These are phyloP conservation scores for Notolepis coatsorum DNA, from an alignment of 2,797 vertebrate species.

Conservation along the genomic window DNA sequence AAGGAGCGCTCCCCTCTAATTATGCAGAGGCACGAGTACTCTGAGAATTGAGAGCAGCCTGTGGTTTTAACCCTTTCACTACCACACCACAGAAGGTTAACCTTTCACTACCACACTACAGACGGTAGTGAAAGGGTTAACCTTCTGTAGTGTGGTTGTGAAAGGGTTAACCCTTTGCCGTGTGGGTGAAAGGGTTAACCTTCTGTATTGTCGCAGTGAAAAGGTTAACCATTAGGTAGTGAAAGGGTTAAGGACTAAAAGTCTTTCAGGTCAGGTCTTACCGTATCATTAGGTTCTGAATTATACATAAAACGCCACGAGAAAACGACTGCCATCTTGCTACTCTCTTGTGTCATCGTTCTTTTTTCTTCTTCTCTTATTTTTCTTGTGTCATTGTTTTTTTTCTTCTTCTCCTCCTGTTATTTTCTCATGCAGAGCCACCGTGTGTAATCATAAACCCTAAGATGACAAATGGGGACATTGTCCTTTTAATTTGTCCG, in stretches of 20 bases:
- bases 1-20: constrained; percentile 74
- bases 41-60: neutral
- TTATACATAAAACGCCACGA: constrained; percentile 40
- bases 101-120: too few relatives aligned
- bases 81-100: too few relatives aligned
- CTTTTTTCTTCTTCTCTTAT: too few relatives aligned
- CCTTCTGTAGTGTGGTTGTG: too few relatives aligned
- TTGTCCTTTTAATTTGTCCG: constrained; percentile 71
- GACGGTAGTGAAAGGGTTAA: too few relatives aligned
- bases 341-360: neutral
- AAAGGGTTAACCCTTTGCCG: too few relatives aligned
- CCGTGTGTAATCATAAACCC: constrained; percentile 35
- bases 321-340: constrained; percentile 28
- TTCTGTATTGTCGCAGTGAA: too few relatives aligned
- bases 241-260: too few relatives aligned
- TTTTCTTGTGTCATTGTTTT: neutral
- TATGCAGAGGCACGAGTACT: constrained; percentile 61
- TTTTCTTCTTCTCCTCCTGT: too few relatives aligned
- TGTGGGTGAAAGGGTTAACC: too few relatives aligned
- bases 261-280: constrained; percentile 18
- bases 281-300: constrained; percentile 22
- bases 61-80: too few relatives aligned
- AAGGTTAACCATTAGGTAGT: too few relatives aligned
- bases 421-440: constrained; percentile 24
- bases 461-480: constrained; percentile 58